Percentiles rank a stretch among this genome's conserved stretches.
Evolutionary conservation across 2,797 vertebrate genomes (phyloP).

Genomic region (Poeciliopsis infans): DNA sequence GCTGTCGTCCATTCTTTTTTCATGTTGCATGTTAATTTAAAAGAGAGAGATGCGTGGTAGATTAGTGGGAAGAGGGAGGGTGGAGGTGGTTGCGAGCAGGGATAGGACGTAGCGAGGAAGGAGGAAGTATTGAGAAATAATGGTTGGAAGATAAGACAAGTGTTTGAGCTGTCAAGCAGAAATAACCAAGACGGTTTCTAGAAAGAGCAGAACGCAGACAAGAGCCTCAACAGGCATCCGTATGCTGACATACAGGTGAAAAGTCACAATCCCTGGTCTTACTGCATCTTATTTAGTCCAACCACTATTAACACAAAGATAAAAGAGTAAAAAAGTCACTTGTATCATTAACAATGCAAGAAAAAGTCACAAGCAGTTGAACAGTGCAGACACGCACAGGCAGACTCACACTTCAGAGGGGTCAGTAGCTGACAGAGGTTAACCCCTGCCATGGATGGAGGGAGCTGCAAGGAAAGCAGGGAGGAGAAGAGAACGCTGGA

Average conservation of each 20-base stretch:
- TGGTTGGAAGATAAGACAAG: constrained; percentile 27
- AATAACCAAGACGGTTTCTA: constrained; percentile 15
- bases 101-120: constrained; percentile 12
- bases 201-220: constrained; percentile 24
- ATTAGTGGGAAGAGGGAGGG: constrained; percentile 61
- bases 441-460: constrained; percentile 70
- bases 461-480: constrained; percentile 40
- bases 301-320: constrained; percentile 54
- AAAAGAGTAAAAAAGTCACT: constrained; percentile 52
- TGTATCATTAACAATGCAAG: constrained; percentile 53
- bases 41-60: constrained; percentile 73
- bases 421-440: constrained; percentile 82
- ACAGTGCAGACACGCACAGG: constrained; percentile 1
- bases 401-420: constrained; percentile 47
- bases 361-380: constrained; percentile 30
- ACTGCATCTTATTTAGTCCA: constrained; percentile 25
- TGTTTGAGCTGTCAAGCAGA: constrained; percentile 19
- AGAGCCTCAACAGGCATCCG: constrained; percentile 12
- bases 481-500: constrained; percentile 55
- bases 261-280: not conserved
- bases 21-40: constrained; percentile 80
- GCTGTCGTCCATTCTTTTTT: constrained; percentile 65
- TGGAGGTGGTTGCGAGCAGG: constrained; percentile 12
- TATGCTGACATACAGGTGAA: constrained; percentile 4
- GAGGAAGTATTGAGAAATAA: constrained; percentile 26